Evolutionary conservation across 2,888 invertebrate species (phyloP), one percentile per base, ranked within the genome.

Genomic region (Physocephala rufipes): DNA sequence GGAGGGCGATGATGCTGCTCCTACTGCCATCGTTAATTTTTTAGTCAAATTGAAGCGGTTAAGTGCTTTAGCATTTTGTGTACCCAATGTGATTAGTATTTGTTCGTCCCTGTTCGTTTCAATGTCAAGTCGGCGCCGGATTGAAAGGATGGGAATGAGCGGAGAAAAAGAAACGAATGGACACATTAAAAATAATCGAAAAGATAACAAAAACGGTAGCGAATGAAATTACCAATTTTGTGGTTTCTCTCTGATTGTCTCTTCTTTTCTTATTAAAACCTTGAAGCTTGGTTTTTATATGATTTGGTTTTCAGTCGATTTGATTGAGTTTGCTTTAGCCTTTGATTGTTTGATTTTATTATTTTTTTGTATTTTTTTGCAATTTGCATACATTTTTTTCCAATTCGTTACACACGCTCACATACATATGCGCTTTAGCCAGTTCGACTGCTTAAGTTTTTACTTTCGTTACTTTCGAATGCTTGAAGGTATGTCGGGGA

Each of bases 31-130:
- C n/a, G n/a, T n/a, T n/a, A 62, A 61, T 51, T 68, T 68, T 68
- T 68, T 68, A 68, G 24, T 51, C 68, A 61, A 68, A 68, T 67
- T 43, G 68, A 51, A 68, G 68, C 51, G 68, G 62, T 68, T 68
- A 61, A 68, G 68, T 68, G 68, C 61, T 68, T 68, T 51, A 51
- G 61, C 36, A 68, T 68, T 68, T 61, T 68, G 68, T 68, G 68
- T 62, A 51, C 68, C 24, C 61, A 28, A 61, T 51, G 68, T 68
- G 62, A 68, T 68, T 68, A 68, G 68, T 68, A 36, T 68, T 68
- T 68, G 68, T 36, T 68, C 68, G 61, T 16, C 55, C 7, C 43
- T 58, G 15, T 28, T 24, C 28, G 58, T 2, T 58, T 13, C 53
- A 12, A 26, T 21, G 1, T 7, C 51, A n/a, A 26, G 26, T 26